A percentile compares a stretch with the other conserved stretches of the same genome.
These are phyloP conservation scores for Accipiter cooperii DNA, from an alignment of 2,113 vertebrate species.

Conservation along the genomic window DNA sequence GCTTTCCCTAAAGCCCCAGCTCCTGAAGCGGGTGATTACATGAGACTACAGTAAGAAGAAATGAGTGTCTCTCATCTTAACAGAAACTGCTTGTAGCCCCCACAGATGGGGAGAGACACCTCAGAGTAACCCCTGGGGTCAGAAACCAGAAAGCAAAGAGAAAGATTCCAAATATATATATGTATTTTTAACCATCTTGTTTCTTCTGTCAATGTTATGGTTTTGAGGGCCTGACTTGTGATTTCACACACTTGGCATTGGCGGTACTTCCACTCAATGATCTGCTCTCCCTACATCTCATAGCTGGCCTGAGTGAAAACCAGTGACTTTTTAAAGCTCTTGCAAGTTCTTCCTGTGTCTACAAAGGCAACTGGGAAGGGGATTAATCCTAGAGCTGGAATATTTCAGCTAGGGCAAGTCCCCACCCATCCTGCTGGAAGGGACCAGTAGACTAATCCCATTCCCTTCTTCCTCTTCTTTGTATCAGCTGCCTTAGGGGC, in stretches of 20 bases:
- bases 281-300: background rate
- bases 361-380: background rate
- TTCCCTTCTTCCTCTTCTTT: background rate
- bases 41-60: background rate
- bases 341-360: background rate
- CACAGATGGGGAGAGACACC: background rate
- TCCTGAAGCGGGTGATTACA: background rate
- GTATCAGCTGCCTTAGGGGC: background rate
- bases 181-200: background rate
- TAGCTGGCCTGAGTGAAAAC: background rate
- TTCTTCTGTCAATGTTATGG: background rate
- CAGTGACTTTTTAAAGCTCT: background rate
- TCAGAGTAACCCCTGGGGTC: background rate
- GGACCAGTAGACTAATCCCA: background rate
- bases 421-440: background rate
- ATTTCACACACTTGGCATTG: background rate
- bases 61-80: background rate
- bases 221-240: background rate
- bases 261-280: background rate
- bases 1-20: background rate
- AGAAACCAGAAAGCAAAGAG: background rate
- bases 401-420: background rate
- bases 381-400: background rate
- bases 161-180: background rate
- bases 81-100: background rate